A percentile compares a stretch with the other conserved stretches of the same genome.
These are phyloP conservation scores for Nasonia giraulti DNA, from an alignment of 1,140 invertebrate species.

Conservation along the genomic window DNA sequence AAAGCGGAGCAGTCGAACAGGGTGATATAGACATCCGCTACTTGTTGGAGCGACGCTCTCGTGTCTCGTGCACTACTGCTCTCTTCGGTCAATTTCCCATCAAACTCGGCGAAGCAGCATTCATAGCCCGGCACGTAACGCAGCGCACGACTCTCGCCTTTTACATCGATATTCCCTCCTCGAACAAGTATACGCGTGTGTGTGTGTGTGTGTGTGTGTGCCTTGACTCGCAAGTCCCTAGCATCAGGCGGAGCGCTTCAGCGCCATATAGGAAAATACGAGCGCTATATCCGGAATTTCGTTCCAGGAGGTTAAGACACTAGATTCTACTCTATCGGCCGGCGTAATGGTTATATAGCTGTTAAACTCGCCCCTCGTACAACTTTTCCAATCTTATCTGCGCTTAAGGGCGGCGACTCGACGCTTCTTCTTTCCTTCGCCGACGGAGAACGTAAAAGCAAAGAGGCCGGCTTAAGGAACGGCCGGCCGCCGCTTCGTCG, in stretches of 20 bases:
- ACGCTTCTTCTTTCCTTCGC: constrained; percentile 32
- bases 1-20: background rate
- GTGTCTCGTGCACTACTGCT: too few species aligned
- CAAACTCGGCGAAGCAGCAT: background rate
- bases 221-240: background rate
- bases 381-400: constrained; percentile 77
- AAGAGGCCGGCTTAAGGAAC: constrained; percentile 48
- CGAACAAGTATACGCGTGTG: background rate
- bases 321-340: constrained; percentile 73
- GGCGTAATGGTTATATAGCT: constrained; percentile 74
- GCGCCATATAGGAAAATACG: constrained; percentile 68
- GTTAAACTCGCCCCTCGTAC: constrained; percentile 73
- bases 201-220: background rate
- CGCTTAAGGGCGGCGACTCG: constrained; percentile 57
- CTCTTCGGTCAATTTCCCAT: constrained; percentile 30
- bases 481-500: constrained; percentile 14
- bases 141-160: background rate
- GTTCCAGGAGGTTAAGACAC: constrained; percentile 71
- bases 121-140: background rate
- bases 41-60: constrained; percentile 3
- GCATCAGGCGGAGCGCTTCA: constrained; percentile 57
- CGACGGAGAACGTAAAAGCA: constrained; percentile 34
- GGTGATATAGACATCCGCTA: background rate
- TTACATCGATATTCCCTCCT: constrained; percentile 17
- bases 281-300: constrained; percentile 70